Base-by-base conservation (phyloP, 2,797 vertebrate species). In the Meda fulgida region DNA sequence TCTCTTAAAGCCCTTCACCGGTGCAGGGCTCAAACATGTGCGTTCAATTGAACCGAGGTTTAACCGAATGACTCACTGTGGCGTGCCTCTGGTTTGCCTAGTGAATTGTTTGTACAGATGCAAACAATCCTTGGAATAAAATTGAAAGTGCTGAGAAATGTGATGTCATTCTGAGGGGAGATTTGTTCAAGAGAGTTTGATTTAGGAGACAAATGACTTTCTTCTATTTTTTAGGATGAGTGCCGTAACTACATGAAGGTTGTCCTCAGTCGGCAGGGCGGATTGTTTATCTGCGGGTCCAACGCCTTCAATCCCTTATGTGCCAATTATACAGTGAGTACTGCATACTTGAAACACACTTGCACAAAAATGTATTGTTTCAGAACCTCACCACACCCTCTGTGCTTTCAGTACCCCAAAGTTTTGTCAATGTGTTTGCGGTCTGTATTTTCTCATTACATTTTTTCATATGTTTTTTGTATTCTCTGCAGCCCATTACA, bases 161-260 rank as follows among this genome's bases (percentile, higher is more conserved):
- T 89, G 85, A 87, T 85, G 79, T 87, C 85, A 89, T 43, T 70
- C 81, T n/a, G 19, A 77, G 86, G 78, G 82, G 88, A 91, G 92
- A 92, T 93, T 87, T 85, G 60, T 80, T 75, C 63, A 34, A 40
- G 53, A 58, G 21, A 71, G 21, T 63, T 65, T 80, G 77, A 73
- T 85, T 72, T 48, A 38, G 43, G 55, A 71, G 38, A 80, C 38
- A 70, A 84, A 78, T 70, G 4, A 63, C 38, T 63, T 51, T 78
- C 46, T 58, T 80, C 73, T 51, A 21, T n/a, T 75, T 58, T 84
- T 73, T 16, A 34, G 97, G 97, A 96, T 79, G 98, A 99, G 93
- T 99, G 98, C 85, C 96, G 97, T 16, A 99, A 99, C 90, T 99
- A 98, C 87, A 91, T 99, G 89, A 99, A 97, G 94, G 98, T 99